These are phyloP conservation scores for Lithophane socia DNA, from an alignment of 2,888 invertebrate genomes.

Conservation along the genomic window DNA sequence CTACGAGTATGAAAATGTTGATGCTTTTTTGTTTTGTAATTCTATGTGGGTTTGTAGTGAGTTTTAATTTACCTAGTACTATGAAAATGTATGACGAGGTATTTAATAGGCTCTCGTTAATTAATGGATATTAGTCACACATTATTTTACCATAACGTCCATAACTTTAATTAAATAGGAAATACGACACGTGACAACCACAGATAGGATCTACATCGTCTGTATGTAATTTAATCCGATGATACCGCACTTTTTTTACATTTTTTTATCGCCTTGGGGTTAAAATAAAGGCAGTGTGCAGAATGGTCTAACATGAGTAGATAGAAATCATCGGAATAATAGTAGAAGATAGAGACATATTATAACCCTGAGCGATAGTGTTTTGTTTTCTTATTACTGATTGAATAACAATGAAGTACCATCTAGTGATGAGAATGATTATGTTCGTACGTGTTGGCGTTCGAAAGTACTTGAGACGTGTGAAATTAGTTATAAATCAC, in stretches of 20 bases:
- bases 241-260: constrained; percentile 26
- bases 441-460: constrained; percentile 54
- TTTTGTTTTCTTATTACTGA: constrained; percentile 54
- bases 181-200: constrained; percentile 11
- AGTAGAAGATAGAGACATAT: constrained; percentile 1
- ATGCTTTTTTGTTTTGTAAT: constrained; percentile 22
- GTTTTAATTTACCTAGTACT: neutral
- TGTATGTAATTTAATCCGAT: constrained; percentile 36
- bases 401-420: constrained; percentile 56
- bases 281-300: constrained; percentile 26
- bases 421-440: constrained; percentile 53
- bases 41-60: neutral
- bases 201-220: constrained; percentile 26
- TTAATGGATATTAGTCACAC: neutral
- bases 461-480: constrained; percentile 52
- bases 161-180: neutral
- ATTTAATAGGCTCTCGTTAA: neutral
- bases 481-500: constrained; percentile 63
- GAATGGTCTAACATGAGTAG: constrained; percentile 11
- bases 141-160: neutral
- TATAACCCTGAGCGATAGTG: constrained; percentile 26
- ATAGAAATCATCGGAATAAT: neutral
- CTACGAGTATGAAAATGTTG: constrained; percentile 24
- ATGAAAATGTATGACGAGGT: neutral
- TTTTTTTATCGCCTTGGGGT: constrained; percentile 16